Evolutionary conservation across 2,888 invertebrate species (phyloP), one percentile per base, ranked within the genome.

Genomic region (Lithophane ornitopus): DNA sequence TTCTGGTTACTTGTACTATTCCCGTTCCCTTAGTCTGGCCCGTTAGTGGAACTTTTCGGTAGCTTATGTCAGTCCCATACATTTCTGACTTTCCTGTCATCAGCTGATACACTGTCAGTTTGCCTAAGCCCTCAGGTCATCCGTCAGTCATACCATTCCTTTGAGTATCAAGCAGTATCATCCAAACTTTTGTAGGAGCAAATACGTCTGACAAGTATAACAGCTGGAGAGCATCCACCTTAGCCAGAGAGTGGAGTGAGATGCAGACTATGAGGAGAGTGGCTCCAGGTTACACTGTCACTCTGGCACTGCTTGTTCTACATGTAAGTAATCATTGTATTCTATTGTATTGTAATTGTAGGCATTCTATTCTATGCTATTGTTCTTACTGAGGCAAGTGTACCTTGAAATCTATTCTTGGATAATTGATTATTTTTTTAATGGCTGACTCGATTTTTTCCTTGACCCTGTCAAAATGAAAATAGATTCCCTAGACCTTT

Each of bases 201-300:
- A 19, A 46, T 26, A 2, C 71, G 8, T 46, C 22, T 22, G 89
- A 87, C 0, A 87, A 89, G n/a, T 77, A 81, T 9, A 87, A 89
- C 12, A 82, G 78, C 52, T 95, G 95, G 95, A 92, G 92, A 84
- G 81, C 88, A 0, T 82, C 78, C 4, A 86, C 92, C 26, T 78
- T 96, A 34, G 92, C 92, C 0, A 91, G 91, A 70, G 95, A 95
- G 79, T 96, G 95, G 95, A 91, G 90, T 56, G 56, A 74, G 2
- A 81, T 95, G 88, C 96, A 95, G 80, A 91, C 94, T 0, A 87
- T 84, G 62, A 91, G 96, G n/a, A 90, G 93, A 79, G 93, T 92
- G 0, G 87, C 89, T 2, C 94, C 94, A 0, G 92, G 90, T 0
- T 89, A 85, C 62, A 94, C 94, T 2, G 89, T 92, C 6, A 87